A percentile compares a stretch with the other conserved stretches of the same genome.
phyloP scores from a whole-genome alignment of 2,797 vertebrate genomes.

The Synaphobranchus kaupii region DNA sequence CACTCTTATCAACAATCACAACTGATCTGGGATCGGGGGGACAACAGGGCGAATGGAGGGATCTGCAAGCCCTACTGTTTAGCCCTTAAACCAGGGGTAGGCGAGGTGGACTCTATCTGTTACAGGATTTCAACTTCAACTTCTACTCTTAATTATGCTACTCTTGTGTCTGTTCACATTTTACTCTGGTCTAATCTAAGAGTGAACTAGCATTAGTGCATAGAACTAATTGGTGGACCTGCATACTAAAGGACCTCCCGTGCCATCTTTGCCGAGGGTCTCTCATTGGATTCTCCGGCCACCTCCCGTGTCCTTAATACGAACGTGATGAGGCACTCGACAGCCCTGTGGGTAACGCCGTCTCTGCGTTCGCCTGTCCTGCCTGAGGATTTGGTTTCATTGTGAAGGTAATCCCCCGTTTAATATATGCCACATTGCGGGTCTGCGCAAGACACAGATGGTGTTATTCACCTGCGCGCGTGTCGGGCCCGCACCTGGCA shows the following conservation, averaged over 20 bases:
- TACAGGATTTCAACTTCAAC: not conserved
- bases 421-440: not conserved
- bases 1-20: not conserved
- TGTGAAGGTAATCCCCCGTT: not conserved
- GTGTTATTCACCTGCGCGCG: not conserved
- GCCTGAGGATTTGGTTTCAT: not conserved
- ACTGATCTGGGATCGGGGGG: not conserved
- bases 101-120: no score
- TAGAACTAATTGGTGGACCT: not conserved
- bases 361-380: not conserved
- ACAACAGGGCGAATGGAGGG: not conserved
- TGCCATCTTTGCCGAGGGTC: not conserved
- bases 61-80: not conserved
- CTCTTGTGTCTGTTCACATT: not conserved
- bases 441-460: not conserved
- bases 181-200: not conserved
- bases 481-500: not conserved
- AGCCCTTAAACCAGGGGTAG: not conserved
- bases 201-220: not conserved
- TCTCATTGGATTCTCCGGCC: not conserved
- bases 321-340: not conserved
- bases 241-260: not conserved
- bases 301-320: not conserved
- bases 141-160: not conserved
- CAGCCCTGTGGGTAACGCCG: not conserved